Conservation (phyloP, 2,113 vertebrate genomes). For the Callaeas wilsoni region DNA sequence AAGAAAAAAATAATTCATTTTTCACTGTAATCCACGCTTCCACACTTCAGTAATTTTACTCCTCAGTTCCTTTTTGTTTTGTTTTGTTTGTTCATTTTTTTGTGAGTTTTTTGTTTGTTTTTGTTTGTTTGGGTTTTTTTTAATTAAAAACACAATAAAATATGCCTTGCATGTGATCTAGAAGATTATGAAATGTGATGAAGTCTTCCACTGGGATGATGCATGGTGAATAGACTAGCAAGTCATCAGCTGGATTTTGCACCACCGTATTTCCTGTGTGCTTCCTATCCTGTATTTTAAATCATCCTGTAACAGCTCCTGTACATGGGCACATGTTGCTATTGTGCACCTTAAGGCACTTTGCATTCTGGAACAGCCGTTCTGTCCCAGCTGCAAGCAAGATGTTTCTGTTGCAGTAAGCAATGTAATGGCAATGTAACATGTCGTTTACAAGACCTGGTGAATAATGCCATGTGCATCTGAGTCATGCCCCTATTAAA, state of each 20-base stretch:
- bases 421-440: not conserved
- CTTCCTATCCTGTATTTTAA: not conserved
- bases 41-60: not conserved
- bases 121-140: not conserved
- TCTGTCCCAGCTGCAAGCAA: not conserved
- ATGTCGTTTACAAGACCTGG: not conserved
- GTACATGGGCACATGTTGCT: not conserved
- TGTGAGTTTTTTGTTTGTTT: not conserved
- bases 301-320: not conserved
- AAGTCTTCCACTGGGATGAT: not conserved
- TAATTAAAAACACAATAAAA: not conserved
- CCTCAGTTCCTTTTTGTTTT: not conserved
- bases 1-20: not conserved
- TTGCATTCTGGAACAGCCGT: not conserved
- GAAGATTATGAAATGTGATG: not conserved
- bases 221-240: not conserved
- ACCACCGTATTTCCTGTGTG: not conserved
- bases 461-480: not conserved
- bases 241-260: not conserved
- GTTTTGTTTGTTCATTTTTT: not conserved
- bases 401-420: not conserved
- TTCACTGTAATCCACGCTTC: not conserved
- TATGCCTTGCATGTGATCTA: not conserved
- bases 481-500: slow-evolving; percentile 28
- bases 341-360: not conserved